Conservation (phyloP, 2,797 vertebrate genomes). For the Uromys caudimaculatus region DNA sequence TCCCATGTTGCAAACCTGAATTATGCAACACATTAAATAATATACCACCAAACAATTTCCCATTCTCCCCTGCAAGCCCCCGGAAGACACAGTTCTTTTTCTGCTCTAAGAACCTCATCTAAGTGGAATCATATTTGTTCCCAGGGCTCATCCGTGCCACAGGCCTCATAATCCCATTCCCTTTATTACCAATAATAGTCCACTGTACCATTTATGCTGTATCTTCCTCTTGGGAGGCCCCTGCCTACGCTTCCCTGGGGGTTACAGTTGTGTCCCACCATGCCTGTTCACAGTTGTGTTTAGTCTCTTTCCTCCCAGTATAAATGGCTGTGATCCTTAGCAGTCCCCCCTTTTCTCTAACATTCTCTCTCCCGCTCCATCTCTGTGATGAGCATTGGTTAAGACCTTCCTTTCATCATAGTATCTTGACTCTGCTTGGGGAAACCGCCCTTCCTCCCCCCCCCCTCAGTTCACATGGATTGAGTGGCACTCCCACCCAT, state of each 20-base stretch:
- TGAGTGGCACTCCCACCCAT: background rate
- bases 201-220: no score
- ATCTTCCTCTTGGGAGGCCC: background rate
- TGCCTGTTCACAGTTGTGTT: background rate
- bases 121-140: background rate
- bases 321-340: background rate
- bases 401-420: background rate
- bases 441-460: background rate
- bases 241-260: background rate
- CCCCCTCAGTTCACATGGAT: background rate
- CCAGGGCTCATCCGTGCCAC: background rate
- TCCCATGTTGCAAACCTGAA: background rate
- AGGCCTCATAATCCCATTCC: background rate
- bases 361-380: background rate
- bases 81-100: background rate
- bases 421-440: background rate
- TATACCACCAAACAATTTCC: background rate
- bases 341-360: background rate
- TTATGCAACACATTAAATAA: background rate
- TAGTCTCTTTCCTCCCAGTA: background rate
- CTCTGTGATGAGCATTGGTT: background rate
- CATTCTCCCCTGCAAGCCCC: background rate
- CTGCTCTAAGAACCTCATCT: background rate
- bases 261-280: background rate
- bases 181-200: background rate